Conservation (phyloP, 2,113 vertebrate genomes). For the Thunnus thynnus region DNA sequence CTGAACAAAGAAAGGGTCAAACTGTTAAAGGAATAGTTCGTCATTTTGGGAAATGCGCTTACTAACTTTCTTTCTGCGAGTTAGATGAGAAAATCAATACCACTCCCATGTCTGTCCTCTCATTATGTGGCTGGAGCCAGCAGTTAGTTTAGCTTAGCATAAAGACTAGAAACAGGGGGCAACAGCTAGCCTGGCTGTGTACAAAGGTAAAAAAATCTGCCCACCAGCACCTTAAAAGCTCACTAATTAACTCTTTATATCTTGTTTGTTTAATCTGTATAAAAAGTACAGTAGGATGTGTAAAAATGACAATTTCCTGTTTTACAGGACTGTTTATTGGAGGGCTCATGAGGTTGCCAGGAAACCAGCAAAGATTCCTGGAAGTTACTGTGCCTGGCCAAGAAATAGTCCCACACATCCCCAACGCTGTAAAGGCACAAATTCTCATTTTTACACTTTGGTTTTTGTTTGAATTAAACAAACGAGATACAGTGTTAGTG, state of each 20-base stretch:
- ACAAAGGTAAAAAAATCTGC: not conserved
- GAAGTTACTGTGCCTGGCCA: too few relatives aligned
- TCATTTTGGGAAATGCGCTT: constrained; percentile 2
- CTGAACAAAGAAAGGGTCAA: constrained; percentile 8
- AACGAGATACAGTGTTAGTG: not conserved
- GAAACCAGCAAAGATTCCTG: too few relatives aligned
- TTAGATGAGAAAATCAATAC: not conserved
- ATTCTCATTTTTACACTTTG: not conserved
- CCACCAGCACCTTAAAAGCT: not conserved
- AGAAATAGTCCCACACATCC: not conserved
- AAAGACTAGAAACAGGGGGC: not conserved
- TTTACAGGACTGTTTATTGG: too few relatives aligned
- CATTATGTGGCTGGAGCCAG: not conserved
- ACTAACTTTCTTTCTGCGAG: not conserved
- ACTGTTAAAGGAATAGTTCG: not conserved
- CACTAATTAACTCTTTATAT: not conserved
- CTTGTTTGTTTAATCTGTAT: not conserved
- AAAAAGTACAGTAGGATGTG: not conserved
- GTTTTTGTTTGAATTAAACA: not conserved
- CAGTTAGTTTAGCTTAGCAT: constrained; percentile 3
- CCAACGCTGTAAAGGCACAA: not conserved
- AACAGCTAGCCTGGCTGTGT: not conserved
- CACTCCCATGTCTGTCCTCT: not conserved
- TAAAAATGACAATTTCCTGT: not conserved
- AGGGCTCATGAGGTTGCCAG: too few relatives aligned